These are phyloP conservation scores for Leptothorax acervorum DNA, from an alignment of 2,888 invertebrate genomes.

Conservation along the genomic window DNA sequence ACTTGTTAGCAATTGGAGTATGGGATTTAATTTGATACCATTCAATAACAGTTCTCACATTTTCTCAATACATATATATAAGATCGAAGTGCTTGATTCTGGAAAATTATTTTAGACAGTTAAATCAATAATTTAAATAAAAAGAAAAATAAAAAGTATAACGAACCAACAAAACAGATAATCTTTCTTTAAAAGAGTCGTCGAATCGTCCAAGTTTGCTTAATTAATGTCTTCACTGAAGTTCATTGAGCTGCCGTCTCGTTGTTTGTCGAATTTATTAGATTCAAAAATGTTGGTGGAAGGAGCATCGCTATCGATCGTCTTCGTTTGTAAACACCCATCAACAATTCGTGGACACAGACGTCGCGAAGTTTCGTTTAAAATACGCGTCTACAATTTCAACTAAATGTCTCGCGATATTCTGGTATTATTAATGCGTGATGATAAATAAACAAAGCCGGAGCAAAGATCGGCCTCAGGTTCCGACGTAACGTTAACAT, in stretches of 20 bases:
- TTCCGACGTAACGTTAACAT: constrained; percentile 25
- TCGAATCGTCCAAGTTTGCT: not conserved
- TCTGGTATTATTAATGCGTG: constrained; percentile 49
- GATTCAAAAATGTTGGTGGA: not conserved
- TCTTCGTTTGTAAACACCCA: not conserved
- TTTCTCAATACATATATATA: constrained; percentile 4
- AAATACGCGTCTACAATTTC: constrained; percentile 28
- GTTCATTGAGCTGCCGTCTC: not conserved
- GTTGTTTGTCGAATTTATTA: not conserved
- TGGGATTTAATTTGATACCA: constrained; percentile 34
- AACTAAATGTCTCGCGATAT: not conserved
- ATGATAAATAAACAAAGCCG: constrained; percentile 21
- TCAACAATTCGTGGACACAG: not conserved
- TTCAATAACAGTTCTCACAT: constrained; percentile 31
- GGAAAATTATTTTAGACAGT: constrained; percentile 3
- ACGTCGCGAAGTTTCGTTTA: constrained; percentile 6
- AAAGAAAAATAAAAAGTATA: not conserved
- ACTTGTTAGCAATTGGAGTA: constrained; percentile 31
- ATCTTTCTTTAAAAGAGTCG: not conserved
- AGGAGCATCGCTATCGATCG: not conserved
- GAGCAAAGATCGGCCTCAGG: constrained; percentile 9
- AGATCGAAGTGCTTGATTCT: not conserved
- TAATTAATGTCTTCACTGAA: constrained; percentile 3
- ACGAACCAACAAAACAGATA: not conserved
- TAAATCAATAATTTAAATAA: constrained; percentile 16